phyloP scores from a whole-genome alignment of 2,113 vertebrate genomes.

The Gyps fulvus region DNA sequence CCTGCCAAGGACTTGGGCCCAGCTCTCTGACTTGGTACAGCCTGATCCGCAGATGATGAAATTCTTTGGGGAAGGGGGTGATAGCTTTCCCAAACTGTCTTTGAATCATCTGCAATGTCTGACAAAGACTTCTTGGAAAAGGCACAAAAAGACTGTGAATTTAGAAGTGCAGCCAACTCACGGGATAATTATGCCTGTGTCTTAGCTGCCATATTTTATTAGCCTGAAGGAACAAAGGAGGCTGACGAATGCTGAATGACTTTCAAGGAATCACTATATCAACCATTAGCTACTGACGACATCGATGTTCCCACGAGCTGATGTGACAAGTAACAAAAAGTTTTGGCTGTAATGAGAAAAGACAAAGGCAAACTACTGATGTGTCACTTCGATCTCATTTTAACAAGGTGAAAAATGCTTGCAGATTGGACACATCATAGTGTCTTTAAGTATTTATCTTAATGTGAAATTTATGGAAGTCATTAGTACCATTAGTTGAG shows the following conservation, averaged over 20 bases:
- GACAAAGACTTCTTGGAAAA: background rate
- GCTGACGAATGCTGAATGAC: background rate
- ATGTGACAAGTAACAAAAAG: background rate
- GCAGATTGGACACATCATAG: background rate
- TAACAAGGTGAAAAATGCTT: background rate
- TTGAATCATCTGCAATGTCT: background rate
- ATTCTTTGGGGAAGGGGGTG: background rate
- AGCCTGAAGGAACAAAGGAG: background rate
- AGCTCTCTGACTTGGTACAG: background rate
- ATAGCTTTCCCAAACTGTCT: background rate
- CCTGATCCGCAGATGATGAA: fast-evolving
- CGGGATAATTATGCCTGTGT: background rate
- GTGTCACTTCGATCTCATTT: background rate
- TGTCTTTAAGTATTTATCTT: background rate
- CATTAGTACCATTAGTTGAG: background rate
- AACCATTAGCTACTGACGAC: background rate
- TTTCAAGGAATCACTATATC: background rate
- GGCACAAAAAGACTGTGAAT: background rate
- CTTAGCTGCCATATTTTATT: background rate
- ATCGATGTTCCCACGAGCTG: background rate
- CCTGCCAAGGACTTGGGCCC: background rate
- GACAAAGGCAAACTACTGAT: background rate
- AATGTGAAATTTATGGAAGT: background rate
- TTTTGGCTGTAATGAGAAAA: background rate
- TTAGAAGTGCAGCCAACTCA: background rate